A percentile compares a stretch with the other conserved stretches of the same genome.
Evolutionary conservation across 2,888 invertebrate genomes (phyloP).

Genomic region (Temnothorax rugatulus): DNA sequence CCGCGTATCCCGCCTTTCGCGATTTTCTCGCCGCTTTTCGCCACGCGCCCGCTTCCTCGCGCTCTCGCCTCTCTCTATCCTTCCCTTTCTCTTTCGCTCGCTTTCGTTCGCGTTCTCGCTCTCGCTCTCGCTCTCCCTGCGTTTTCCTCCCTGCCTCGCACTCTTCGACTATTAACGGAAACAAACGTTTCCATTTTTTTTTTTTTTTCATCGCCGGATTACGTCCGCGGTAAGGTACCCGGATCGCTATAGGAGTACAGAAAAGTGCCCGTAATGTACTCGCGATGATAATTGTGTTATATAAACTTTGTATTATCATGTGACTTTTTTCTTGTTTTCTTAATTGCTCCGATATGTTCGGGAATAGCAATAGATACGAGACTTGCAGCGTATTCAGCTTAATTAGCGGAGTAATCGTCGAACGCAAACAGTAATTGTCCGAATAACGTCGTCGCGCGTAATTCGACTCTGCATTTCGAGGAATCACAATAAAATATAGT

Average conservation of each 20-base stretch:
- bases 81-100: neutral
- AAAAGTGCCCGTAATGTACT: constrained; percentile 36
- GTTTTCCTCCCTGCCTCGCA: neutral
- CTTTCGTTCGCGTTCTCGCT: no score
- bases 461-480: neutral
- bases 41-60: constrained; percentile 7
- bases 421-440: neutral
- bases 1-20: constrained; percentile 59
- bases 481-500: neutral
- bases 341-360: constrained; percentile 27
- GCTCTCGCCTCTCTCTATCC: neutral
- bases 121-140: neutral
- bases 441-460: neutral
- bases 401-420: constrained; percentile 1
- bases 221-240: neutral
- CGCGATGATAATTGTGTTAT: constrained; percentile 49
- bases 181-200: constrained; percentile 42
- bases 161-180: neutral
- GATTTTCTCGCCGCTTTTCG: constrained; percentile 52
- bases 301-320: constrained; percentile 49
- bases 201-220: constrained; percentile 46
- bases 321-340: constrained; percentile 27
- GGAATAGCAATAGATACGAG: constrained; percentile 3
- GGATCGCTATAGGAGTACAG: neutral
- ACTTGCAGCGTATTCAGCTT: neutral